Evolutionary conservation across 2,113 vertebrate species (phyloP).

Genomic region (Archilochus colubris): DNA sequence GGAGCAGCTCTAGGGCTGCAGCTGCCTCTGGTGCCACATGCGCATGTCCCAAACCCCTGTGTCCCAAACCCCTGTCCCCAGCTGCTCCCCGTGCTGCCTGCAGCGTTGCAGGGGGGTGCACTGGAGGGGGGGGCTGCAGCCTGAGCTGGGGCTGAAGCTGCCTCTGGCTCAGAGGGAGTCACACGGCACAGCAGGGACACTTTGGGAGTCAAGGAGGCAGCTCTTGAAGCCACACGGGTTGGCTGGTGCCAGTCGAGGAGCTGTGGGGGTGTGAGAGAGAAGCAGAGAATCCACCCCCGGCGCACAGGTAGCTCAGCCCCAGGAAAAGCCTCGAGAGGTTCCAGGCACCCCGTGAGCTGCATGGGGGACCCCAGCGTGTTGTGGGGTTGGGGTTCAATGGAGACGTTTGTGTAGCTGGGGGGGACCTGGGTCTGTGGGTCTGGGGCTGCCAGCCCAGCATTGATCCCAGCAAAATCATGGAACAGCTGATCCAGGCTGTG

Average conservation of each 20-base stretch:
- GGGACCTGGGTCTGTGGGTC: background rate
- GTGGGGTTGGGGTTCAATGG: too few relatives aligned
- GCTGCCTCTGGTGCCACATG: background rate
- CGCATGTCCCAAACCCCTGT: too few relatives aligned
- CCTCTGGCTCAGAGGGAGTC: background rate
- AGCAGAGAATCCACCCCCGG: background rate
- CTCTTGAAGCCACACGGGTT: too few relatives aligned
- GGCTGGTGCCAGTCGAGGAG: background rate
- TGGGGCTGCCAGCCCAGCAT: background rate
- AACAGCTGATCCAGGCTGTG: background rate
- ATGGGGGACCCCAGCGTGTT: too few relatives aligned
- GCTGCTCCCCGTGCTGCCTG: fast-evolving
- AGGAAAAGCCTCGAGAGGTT: too few relatives aligned
- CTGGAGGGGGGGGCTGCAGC: background rate
- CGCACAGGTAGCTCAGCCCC: background rate
- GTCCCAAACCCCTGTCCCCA: background rate
- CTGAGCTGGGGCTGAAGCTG: background rate
- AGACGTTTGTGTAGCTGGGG: too few relatives aligned
- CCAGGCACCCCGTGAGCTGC: too few relatives aligned
- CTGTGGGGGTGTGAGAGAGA: background rate
- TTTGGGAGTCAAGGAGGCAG: background rate
- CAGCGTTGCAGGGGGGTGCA: background rate
- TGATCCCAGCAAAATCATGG: background rate
- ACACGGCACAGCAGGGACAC: fast-evolving
- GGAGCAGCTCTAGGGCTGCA: background rate